phyloP scores from a whole-genome alignment of 2,888 invertebrate genomes.

The Eupithecia dodoneata region DNA sequence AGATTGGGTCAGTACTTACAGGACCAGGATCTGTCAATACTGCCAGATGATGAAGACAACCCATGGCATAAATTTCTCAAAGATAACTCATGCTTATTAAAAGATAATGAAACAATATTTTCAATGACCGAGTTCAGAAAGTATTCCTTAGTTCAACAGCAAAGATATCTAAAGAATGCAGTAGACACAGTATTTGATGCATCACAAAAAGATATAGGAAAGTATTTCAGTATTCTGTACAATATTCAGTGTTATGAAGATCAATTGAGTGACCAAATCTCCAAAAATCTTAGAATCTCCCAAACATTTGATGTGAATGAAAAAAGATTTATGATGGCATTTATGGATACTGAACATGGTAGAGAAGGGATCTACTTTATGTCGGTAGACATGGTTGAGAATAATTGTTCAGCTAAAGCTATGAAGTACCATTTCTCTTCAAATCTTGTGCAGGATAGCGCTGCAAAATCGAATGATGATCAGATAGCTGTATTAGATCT shows the following conservation, averaged over 20 bases:
- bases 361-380: conserved; percentile 79
- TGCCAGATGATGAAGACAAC: conserved; percentile 88
- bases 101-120: conserved; percentile 88
- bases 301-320: conserved; percentile 78
- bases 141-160: conserved; percentile 92
- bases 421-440: conserved; percentile 83
- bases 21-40: conserved; percentile 88
- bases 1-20: conserved; percentile 95
- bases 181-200: conserved; percentile 88
- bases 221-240: conserved; percentile 84
- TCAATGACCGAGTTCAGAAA: conserved; percentile 89
- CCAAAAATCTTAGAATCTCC: conserved; percentile 70
- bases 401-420: conserved; percentile 72
- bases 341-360: conserved; percentile 69
- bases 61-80: conserved; percentile 91
- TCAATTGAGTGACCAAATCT: conserved; percentile 52
- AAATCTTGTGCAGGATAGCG: conserved; percentile 63
- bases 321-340: conserved; percentile 80
- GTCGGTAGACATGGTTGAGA: conserved; percentile 76
- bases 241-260: conserved; percentile 80
- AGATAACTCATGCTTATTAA: conserved; percentile 88
- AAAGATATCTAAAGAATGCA: conserved; percentile 87
- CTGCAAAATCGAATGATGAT: conserved; percentile 55
- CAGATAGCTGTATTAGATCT: conserved; percentile 86
- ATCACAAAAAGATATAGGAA: conserved; percentile 85